Base-by-base conservation (phyloP, 2,797 vertebrate genomes). In the Enteromius afrohamiltoni region DNA sequence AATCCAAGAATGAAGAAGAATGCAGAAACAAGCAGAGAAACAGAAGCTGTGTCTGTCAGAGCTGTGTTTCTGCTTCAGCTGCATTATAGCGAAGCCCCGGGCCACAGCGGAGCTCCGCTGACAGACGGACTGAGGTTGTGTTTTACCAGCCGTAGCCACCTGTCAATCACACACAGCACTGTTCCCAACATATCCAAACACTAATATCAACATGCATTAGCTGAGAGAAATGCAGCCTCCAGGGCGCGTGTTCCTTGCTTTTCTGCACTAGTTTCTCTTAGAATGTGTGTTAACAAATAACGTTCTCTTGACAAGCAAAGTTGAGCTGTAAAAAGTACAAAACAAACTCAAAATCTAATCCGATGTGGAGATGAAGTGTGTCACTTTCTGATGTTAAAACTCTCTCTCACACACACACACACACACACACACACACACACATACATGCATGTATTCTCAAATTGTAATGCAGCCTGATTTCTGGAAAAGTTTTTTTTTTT, bases 151-250 rank as follows among this genome's bases (percentile, higher is more conserved):
- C 90, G 87, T 89, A 90, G 91, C 93, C 91, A 89, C 89, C 90
- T 95, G 96, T 95, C 96, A 96, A 90, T 94, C 95, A 94, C 93
- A 93, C 90, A 87, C 92, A 1, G 87, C 92, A 93, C 93, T 96
- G 94, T 93, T 93, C 93, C 91, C 92, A 94, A 95, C 95, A 94
- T 94, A 94, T 95, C 95, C 95, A 94, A 95, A 95, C 9, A 89
- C 92, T 93, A 92, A 93, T 93, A 93, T 91, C 93, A 94, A 94
- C 95, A 93, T 91, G 92, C 89, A 93, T 95, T 94, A 93, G 92
- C 94, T 94, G 73, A 90, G 93, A 93, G 93, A 93, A 93, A 95
- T 94, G 90, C 90, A 92, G 91, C 92, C 90, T 89, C 86, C 67
- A 91, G 92, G 49, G 49, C 2, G 49, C 47, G 17, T 40, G 31